Conservation (phyloP, 2,797 vertebrate species). For the Glyptemys insculpta region DNA sequence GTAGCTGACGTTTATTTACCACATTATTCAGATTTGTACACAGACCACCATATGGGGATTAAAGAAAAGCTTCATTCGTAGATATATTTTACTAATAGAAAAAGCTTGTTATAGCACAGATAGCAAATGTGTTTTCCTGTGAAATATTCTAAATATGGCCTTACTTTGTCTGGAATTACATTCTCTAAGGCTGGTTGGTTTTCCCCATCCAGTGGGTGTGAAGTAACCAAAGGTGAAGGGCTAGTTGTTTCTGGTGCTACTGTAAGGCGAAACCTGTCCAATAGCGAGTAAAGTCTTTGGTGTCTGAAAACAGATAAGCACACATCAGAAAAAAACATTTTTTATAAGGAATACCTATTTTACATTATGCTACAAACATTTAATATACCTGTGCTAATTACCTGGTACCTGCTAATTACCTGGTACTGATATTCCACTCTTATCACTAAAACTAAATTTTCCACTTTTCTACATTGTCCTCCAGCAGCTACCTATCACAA, state of each 20-base stretch:
- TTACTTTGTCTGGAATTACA: constrained; percentile 91
- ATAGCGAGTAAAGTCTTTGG: constrained; percentile 96
- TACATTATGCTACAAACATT: too few relatives aligned
- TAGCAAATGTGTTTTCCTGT: neutral
- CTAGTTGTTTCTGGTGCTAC: constrained; percentile 88
- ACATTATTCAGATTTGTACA: neutral
- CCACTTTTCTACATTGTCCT: too few relatives aligned
- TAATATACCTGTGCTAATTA: too few relatives aligned
- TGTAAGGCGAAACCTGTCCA: constrained; percentile 95
- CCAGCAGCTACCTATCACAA: too few relatives aligned
- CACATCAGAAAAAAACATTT: neutral
- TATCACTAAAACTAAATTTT: too few relatives aligned
- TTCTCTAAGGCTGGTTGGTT: constrained; percentile 88
- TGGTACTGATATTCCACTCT: too few relatives aligned
- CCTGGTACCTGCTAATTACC: too few relatives aligned
- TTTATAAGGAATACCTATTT: too few relatives aligned
- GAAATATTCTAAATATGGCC: constrained; percentile 13
- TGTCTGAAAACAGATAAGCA: constrained; percentile 84
- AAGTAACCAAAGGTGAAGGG: constrained; percentile 88
- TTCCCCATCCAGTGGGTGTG: constrained; percentile 93
- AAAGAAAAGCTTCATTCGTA: constrained; percentile 26
- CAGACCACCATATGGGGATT: neutral
- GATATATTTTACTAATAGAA: neutral
- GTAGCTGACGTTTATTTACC: neutral
- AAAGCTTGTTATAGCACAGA: neutral